A percentile compares a stretch with the other conserved stretches of the same genome.
Conservation (phyloP, 2,888 invertebrate species). For the Incurvaria masculella region DNA sequence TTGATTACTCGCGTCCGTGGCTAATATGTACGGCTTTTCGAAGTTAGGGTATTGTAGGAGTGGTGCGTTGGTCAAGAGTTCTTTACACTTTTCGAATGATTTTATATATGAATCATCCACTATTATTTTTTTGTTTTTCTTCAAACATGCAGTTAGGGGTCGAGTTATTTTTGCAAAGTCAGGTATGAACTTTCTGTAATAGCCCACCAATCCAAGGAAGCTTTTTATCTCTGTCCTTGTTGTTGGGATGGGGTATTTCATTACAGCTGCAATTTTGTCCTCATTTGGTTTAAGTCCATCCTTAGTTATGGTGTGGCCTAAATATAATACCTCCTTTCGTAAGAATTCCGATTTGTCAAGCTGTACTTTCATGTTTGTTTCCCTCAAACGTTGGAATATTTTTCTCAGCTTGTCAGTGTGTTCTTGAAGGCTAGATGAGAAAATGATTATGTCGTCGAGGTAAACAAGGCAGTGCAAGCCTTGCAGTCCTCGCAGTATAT, state of each 20-base stretch:
- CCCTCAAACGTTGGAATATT: conserved; percentile 17
- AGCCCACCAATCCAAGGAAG: conserved; percentile 19
- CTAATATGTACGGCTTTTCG: conserved; percentile 19
- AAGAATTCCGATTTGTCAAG: too few relatives aligned
- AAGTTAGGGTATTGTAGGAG: conserved; percentile 23
- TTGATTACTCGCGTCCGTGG: conserved; percentile 22
- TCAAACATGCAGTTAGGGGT: conserved; percentile 20
- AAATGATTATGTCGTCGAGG: conserved; percentile 23
- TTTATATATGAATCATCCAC: conserved; percentile 13
- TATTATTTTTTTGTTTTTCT: not conserved
- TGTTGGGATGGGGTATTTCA: conserved; percentile 15
- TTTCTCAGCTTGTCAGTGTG: conserved; percentile 17
- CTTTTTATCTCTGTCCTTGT: conserved; percentile 6
- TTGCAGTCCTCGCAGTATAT: conserved; percentile 20
- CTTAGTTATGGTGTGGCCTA: conserved; percentile 15
- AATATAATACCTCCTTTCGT: conserved; percentile 15
- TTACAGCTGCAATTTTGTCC: conserved; percentile 15
- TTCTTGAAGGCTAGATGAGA: conserved; percentile 18
- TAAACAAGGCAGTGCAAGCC: conserved; percentile 20
- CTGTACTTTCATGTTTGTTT: conserved; percentile 18
- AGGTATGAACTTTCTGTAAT: too few relatives aligned
- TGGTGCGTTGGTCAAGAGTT: conserved; percentile 19
- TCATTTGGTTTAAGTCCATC: conserved; percentile 11
- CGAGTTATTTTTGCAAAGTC: conserved; percentile 19
- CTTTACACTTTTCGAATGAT: conserved; percentile 20